A percentile compares a stretch with the other conserved stretches of the same genome.
phyloP scores from a whole-genome alignment of 53 echinoderm and acorn worm genomes.

The Arbacia lixula region DNA sequence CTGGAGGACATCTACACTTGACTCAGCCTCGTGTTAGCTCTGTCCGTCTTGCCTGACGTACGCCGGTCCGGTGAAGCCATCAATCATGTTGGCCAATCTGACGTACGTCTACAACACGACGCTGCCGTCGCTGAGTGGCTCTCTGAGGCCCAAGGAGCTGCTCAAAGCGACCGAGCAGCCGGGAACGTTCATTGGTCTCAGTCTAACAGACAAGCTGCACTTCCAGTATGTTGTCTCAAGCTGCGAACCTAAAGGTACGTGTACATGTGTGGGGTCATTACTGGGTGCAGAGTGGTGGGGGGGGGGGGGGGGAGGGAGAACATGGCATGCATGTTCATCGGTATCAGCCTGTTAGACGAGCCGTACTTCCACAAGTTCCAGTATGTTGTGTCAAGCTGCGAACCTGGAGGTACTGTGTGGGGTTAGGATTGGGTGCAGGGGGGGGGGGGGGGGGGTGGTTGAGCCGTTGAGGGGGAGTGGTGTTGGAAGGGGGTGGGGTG shows the following conservation, averaged over 20 bases:
- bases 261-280: background rate
- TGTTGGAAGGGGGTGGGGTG: too few relatives aligned
- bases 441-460: background rate
- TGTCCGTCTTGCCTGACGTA: background rate
- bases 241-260: constrained; percentile 24
- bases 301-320: background rate
- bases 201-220: constrained; percentile 19
- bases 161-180: constrained; percentile 15
- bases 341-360: background rate
- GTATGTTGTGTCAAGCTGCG: background rate
- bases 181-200: constrained; percentile 21
- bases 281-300: background rate
- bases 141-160: constrained; percentile 38
- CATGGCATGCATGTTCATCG: background rate
- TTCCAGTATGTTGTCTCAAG: constrained; percentile 28
- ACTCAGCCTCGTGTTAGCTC: too few relatives aligned
- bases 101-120: constrained; percentile 44
- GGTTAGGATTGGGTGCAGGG: background rate
- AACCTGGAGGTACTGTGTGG: background rate
- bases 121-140: constrained; percentile 25
- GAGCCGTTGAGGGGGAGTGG: background rate
- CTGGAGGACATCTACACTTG: background rate
- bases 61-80: background rate
- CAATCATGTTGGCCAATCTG: constrained; percentile 24
- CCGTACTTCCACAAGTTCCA: background rate